These are phyloP conservation scores for Dendroctonus valens DNA, from an alignment of 1,140 invertebrate species.

Conservation along the genomic window DNA sequence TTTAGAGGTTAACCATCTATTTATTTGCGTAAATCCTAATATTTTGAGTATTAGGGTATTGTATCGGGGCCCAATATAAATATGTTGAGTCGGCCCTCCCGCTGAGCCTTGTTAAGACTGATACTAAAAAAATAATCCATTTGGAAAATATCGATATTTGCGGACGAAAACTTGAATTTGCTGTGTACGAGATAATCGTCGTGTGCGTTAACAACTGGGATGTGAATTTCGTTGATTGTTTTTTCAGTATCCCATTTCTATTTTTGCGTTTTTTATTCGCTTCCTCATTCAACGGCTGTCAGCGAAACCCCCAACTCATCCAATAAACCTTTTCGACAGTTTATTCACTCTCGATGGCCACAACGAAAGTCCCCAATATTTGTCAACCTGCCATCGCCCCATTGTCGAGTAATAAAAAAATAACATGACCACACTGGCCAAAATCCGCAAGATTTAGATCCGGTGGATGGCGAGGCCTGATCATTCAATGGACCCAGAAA, in stretches of 20 bases:
- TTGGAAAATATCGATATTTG: slow-evolving; percentile 13
- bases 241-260: neutral
- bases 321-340: neutral
- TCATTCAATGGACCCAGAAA: neutral
- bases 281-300: neutral
- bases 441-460: slow-evolving; percentile 2
- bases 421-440: slow-evolving; percentile 18
- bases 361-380: slow-evolving; percentile 21
- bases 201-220: too few relatives aligned
- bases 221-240: too few relatives aligned
- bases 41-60: slow-evolving; percentile 44
- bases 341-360: slow-evolving; percentile 1
- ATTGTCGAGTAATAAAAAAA: slow-evolving; percentile 26
- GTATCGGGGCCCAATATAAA: slow-evolving; percentile 39
- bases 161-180: slow-evolving; percentile 10
- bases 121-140: slow-evolving; percentile 40
- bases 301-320: neutral
- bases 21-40: slow-evolving; percentile 46
- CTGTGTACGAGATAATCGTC: too few relatives aligned
- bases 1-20: slow-evolving; percentile 39
- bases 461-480: neutral
- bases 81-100: slow-evolving; percentile 32
- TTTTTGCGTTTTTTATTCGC: neutral
- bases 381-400: slow-evolving; percentile 19
- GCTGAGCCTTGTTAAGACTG: slow-evolving; percentile 38